Evolutionary conservation across 2,113 vertebrate genomes (phyloP), one percentile per base, ranked within the genome.

Genomic region (Thomomys bottae): DNA sequence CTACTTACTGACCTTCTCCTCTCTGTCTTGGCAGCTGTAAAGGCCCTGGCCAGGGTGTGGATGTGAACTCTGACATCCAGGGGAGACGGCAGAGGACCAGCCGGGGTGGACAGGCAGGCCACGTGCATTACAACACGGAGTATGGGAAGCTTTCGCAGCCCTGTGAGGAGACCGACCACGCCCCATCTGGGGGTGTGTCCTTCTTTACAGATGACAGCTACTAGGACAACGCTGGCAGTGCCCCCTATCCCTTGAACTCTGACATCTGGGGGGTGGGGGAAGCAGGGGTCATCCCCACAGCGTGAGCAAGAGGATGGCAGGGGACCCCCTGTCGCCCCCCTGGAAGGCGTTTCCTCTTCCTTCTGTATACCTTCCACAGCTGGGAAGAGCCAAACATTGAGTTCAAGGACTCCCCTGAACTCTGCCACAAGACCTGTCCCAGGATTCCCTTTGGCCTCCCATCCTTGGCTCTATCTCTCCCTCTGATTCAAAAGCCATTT

Each of bases 111-210:
- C 97, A 97, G 4, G 98, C 98, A 42, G 99, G 99, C 90, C 99
- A 99, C 97, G 99, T 98, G 97, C 99, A 99, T 98, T 99, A 99
- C 98, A 99, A 99, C 98, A 99, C 98, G 93, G 99, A 99, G 97
- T 99, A 99, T 0, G 98, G 99, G 73, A 99, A 99, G 96, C 98
- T 99, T 96, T 98, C 98, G 0, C 98, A 99, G 96, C 97, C 98
- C 0, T 96, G 95, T 21, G 93, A 97, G 80, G 97, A 97, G 1
- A 97, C 95, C 42, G 94, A 93, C 94, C 93, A 95, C 67, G 93
- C 96, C 91, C 97, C 95, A 0, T 81, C 97, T 18, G 80, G 97
- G 78, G 95, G 82, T 0, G 5, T 80, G 7, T 96, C 97, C 80
- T 97, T 98, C 97, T 97, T 98, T 95, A 94, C 97, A 0, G 97